Conservation (phyloP, 2,797 vertebrate genomes). For the Botia kubotai region DNA sequence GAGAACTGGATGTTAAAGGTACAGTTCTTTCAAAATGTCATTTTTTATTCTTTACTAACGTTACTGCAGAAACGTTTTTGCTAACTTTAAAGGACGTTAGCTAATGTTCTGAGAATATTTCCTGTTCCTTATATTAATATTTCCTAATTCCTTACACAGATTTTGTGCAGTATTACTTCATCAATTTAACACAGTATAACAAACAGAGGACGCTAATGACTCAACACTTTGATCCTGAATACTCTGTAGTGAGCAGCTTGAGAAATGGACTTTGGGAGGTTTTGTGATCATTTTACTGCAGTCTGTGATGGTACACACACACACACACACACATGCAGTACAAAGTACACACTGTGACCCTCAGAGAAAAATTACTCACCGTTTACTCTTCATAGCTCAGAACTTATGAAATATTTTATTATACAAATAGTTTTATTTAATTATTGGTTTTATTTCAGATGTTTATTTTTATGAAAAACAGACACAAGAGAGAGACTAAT, state of each 20-base stretch:
- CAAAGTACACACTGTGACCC: neutral
- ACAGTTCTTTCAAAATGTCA: neutral
- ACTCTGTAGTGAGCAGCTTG: neutral
- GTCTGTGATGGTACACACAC: neutral
- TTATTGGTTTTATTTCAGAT: no score
- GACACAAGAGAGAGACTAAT: neutral
- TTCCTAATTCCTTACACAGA: conserved; percentile 52
- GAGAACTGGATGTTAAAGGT: neutral
- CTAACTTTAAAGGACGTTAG: no score
- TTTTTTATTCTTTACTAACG: no score
- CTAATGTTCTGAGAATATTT: no score
- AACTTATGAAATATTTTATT: no score
- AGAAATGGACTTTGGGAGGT: conserved; percentile 10
- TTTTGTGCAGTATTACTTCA: conserved; percentile 55
- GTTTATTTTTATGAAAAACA: no score
- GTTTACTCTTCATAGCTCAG: neutral
- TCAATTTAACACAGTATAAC: conserved; percentile 49
- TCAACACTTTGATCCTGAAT: conserved; percentile 12
- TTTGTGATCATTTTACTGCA: neutral
- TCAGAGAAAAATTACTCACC: neutral
- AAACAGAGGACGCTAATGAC: neutral
- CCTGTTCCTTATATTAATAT: no score
- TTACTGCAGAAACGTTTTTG: no score
- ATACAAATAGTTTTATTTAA: no score
- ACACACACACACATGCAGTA: neutral